phyloP scores from a whole-genome alignment of 2,888 invertebrate genomes.

The Yponomeuta evonymella region DNA sequence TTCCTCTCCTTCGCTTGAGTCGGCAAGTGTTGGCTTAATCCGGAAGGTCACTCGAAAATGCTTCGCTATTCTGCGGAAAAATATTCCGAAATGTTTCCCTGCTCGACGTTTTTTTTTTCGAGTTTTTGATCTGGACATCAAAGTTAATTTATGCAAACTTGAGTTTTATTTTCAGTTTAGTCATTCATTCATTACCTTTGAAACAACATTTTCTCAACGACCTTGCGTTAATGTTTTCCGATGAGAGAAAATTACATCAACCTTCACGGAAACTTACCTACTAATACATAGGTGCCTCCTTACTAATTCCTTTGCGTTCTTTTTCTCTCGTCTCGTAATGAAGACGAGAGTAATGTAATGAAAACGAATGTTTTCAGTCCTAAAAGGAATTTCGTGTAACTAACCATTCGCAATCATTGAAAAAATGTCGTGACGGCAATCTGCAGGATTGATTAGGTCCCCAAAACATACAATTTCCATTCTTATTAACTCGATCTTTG shows the following conservation, averaged over 20 bases:
- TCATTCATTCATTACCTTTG: no score
- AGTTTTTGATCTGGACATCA: not conserved
- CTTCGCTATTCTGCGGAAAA: not conserved
- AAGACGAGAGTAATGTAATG: no score
- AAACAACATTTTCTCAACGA: not conserved
- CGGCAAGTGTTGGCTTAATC: constrained; percentile 10
- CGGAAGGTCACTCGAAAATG: not conserved
- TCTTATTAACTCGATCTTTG: no score
- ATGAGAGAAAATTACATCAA: not conserved
- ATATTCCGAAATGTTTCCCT: not conserved
- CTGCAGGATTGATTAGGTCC: not conserved
- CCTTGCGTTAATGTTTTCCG: not conserved
- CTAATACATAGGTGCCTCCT: not conserved
- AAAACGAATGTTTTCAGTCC: not conserved
- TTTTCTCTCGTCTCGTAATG: not conserved
- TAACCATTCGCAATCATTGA: not conserved
- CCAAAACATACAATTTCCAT: not conserved
- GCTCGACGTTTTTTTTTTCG: not conserved
- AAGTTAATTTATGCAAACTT: not conserved
- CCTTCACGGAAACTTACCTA: not conserved
- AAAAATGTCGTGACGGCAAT: not conserved
- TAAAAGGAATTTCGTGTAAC: not conserved
- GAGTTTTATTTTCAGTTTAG: not conserved
- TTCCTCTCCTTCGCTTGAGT: not conserved
- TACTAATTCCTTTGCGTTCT: not conserved